Evolutionary conservation across 2,888 invertebrate species (phyloP).

Genomic region (Drosophila conformis): DNA sequence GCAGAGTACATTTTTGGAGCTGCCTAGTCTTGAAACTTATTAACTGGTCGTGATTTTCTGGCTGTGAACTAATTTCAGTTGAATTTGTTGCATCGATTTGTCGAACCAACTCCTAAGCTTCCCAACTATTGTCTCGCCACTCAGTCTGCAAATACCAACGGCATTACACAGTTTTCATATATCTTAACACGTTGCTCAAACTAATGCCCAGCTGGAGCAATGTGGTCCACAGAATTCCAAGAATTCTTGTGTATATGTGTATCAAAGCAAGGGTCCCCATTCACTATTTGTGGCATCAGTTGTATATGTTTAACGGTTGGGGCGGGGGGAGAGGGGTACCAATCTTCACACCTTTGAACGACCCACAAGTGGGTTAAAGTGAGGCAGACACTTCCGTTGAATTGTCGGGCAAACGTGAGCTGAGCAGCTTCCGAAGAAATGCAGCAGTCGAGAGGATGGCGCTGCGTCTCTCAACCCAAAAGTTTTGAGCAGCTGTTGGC

Average conservation of each 20-base stretch:
- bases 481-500: slow-evolving; percentile 52
- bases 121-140: slow-evolving; percentile 28
- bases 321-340: slow-evolving; percentile 57
- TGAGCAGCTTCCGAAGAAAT: slow-evolving; percentile 80
- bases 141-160: slow-evolving; percentile 40
- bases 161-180: slow-evolving; percentile 30
- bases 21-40: neutral
- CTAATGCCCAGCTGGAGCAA: slow-evolving; percentile 2
- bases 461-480: slow-evolving; percentile 34
- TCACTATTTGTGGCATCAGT: slow-evolving; percentile 35
- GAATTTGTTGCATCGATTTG: slow-evolving; percentile 2
- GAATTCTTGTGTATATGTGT: slow-evolving; percentile 63
- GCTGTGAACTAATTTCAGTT: neutral
- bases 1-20: neutral
- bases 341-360: slow-evolving; percentile 77
- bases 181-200: slow-evolving; percentile 18
- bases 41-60: neutral
- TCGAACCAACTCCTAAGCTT: neutral
- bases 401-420: slow-evolving; percentile 77
- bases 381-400: slow-evolving; percentile 70
- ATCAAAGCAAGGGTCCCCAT: slow-evolving; percentile 41
- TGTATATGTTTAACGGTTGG: slow-evolving; percentile 6
- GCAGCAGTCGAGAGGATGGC: slow-evolving; percentile 44
- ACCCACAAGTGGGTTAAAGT: slow-evolving; percentile 32
- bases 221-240: slow-evolving; percentile 47